Conservation (phyloP, 2,888 invertebrate genomes). For the Lycia hirtaria region DNA sequence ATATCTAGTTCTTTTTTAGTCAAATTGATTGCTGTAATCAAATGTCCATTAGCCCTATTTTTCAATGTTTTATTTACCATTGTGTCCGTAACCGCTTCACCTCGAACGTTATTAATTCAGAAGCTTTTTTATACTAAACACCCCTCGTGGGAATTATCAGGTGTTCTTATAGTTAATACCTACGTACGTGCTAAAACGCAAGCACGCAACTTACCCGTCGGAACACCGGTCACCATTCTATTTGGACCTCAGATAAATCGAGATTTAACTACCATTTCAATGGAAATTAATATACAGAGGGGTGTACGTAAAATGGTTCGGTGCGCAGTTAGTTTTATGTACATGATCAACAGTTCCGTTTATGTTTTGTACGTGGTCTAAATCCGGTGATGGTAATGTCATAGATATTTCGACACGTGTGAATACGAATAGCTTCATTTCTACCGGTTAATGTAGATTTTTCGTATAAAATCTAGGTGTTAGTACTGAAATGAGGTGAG, state of each 20-base stretch:
- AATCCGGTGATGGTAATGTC: slow-evolving; percentile 18
- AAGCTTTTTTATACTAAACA: slow-evolving; percentile 19
- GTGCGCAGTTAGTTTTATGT: slow-evolving; percentile 32
- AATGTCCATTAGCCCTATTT: slow-evolving; percentile 24
- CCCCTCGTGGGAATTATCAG: slow-evolving; percentile 47
- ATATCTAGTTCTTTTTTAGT: background rate
- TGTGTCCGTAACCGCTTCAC: slow-evolving; percentile 11
- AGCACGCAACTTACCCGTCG: slow-evolving; percentile 43
- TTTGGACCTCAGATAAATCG: slow-evolving; percentile 34
- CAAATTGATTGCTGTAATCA: slow-evolving; percentile 25
- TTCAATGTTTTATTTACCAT: slow-evolving; percentile 23
- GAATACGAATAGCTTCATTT: slow-evolving; percentile 29
- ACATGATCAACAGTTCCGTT: slow-evolving; percentile 28
- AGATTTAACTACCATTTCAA: slow-evolving; percentile 21
- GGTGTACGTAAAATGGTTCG: slow-evolving; percentile 24
- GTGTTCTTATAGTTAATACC: slow-evolving; percentile 39
- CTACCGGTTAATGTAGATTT: slow-evolving; percentile 8
- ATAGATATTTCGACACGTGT: slow-evolving; percentile 25
- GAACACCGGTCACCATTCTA: slow-evolving; percentile 30
- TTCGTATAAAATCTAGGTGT: slow-evolving; percentile 7
- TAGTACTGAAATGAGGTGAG: background rate
- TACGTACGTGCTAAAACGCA: slow-evolving; percentile 36
- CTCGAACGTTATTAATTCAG: slow-evolving; percentile 23
- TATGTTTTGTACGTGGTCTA: slow-evolving; percentile 30
- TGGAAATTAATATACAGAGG: slow-evolving; percentile 22